A percentile compares a stretch with the other conserved stretches of the same genome.
Conservation (phyloP, 2,797 vertebrate species). For the Pantherophis vulpinus region DNA sequence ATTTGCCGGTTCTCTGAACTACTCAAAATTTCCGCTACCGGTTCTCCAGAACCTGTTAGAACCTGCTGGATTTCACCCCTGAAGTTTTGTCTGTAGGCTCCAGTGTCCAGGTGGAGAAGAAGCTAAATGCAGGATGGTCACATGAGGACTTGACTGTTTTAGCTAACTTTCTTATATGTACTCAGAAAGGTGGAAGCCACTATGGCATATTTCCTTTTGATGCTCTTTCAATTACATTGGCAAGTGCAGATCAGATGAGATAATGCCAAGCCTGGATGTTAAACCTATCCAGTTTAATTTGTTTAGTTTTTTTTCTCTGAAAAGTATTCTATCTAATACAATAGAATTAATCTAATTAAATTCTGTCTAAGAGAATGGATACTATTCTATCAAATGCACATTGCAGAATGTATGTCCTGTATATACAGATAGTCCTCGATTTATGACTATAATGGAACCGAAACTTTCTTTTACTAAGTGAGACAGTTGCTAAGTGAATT, state of each 20-base stretch:
- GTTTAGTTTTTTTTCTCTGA: background rate
- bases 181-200: background rate
- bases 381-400: background rate
- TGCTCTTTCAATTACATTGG: background rate
- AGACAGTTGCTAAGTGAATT: too few species aligned
- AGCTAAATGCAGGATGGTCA: background rate
- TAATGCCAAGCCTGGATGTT: background rate
- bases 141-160: background rate
- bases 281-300: background rate
- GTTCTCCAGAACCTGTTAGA: too few species aligned
- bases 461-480: too few species aligned
- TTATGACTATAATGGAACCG: too few species aligned
- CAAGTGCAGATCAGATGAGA: background rate
- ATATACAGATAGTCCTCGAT: background rate
- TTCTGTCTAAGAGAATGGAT: background rate
- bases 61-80: background rate
- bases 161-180: background rate
- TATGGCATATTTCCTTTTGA: background rate
- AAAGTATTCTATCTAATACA: background rate
- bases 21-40: too few species aligned
- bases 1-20: too few species aligned
- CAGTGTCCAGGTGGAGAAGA: slow-evolving; percentile 32
- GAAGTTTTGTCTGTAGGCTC: slow-evolving; percentile 17
- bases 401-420: background rate
- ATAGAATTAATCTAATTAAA: background rate